Conservation (phyloP, 2,797 vertebrate genomes). For the Trachops cirrhosus region DNA sequence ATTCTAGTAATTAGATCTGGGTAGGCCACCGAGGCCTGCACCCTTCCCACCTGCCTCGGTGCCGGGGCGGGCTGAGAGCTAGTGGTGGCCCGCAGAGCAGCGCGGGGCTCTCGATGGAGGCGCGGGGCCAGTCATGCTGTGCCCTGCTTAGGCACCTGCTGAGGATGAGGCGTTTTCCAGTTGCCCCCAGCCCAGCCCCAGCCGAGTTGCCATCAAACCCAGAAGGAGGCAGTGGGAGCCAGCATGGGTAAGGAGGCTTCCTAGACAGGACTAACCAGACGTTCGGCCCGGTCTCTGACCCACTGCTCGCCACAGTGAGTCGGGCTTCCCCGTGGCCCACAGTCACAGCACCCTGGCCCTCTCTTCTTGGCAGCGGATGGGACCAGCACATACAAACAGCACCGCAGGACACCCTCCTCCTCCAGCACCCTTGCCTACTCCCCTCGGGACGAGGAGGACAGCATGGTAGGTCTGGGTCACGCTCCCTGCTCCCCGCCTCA, state of each 20-base stretch:
- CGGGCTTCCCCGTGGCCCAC: fast-evolving
- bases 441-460: conserved; percentile 94
- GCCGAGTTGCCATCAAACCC: neutral
- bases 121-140: neutral
- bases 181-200: neutral
- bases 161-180: neutral
- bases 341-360: fast-evolving
- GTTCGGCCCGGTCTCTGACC: neutral
- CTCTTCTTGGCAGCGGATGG: conserved; percentile 85
- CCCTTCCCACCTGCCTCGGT: too few species aligned
- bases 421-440: conserved; percentile 96
- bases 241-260: neutral
- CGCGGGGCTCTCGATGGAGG: neutral
- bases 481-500: neutral
- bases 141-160: neutral
- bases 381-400: conserved; percentile 92
- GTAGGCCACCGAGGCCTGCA: neutral
- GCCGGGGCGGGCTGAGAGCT: neutral
- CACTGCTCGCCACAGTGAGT: fast-evolving
- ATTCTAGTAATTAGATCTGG: neutral
- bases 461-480: conserved; percentile 88
- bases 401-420: conserved; percentile 95
- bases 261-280: neutral
- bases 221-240: neutral
- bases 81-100: neutral